Conservation (phyloP, 2,797 vertebrate genomes). For the Ataeniobius toweri region DNA sequence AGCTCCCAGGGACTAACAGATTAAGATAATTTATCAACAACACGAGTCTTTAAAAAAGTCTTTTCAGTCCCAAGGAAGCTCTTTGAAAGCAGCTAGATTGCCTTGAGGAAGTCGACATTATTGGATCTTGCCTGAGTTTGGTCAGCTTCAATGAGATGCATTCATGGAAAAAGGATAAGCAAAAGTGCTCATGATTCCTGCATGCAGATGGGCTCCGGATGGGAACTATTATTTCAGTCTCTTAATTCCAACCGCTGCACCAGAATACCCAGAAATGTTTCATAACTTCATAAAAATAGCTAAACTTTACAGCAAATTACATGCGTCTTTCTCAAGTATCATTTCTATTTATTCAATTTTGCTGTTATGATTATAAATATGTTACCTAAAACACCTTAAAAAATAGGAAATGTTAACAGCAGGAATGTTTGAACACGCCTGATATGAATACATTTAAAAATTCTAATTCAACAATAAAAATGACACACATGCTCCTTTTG, state of each 20-base stretch:
- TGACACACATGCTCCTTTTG: not conserved
- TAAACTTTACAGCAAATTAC: not conserved
- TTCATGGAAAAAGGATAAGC: conserved; percentile 36
- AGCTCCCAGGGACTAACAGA: conserved; percentile 27
- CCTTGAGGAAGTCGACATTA: conserved; percentile 61
- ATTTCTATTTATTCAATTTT: not conserved
- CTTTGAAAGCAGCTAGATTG: conserved; percentile 50
- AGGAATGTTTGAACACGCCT: not conserved
- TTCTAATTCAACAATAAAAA: not conserved
- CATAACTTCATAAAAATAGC: not conserved
- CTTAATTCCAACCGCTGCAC: not conserved
- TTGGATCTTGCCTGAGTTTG: conserved; percentile 50
- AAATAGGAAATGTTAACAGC: not conserved
- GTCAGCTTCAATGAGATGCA: conserved; percentile 50
- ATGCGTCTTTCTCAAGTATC: not conserved
- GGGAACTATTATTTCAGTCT: conserved; percentile 12
- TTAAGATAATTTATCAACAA: conserved; percentile 44
- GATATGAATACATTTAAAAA: not conserved
- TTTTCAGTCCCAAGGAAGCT: conserved; percentile 54
- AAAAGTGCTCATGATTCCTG: conserved; percentile 26
- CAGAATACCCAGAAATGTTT: not conserved
- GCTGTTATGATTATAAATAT: not conserved
- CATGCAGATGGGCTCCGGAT: conserved; percentile 33
- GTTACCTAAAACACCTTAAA: not conserved
- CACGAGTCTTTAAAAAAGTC: conserved; percentile 46